These are phyloP conservation scores for Sitobion miscanthi DNA, from an alignment of 1,140 invertebrate genomes.

Conservation along the genomic window DNA sequence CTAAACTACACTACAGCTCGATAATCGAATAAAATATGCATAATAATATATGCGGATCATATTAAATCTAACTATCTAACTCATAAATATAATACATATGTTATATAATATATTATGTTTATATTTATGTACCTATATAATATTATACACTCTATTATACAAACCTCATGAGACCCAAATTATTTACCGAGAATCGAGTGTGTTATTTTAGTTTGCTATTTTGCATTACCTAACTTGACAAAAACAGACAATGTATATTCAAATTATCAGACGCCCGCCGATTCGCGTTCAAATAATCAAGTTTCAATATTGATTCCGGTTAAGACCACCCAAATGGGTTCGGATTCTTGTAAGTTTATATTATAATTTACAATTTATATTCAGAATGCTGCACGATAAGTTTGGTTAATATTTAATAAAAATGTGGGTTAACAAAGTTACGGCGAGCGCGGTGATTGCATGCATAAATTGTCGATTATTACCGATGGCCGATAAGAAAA, in stretches of 20 bases:
- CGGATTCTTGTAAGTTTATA: neutral
- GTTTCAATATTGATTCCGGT: neutral
- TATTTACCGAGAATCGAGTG: neutral
- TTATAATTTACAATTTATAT: constrained; percentile 13
- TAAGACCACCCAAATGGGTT: neutral
- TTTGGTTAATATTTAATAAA: neutral
- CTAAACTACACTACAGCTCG: too few species aligned
- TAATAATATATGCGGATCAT: too few species aligned
- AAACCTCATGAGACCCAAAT: neutral
- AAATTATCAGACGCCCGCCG: neutral
- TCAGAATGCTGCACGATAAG: neutral
- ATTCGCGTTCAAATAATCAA: neutral
- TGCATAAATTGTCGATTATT: constrained; percentile 4
- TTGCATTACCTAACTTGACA: neutral
- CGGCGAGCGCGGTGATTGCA: too few species aligned
- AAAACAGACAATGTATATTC: constrained; percentile 1
- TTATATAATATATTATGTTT: too few species aligned
- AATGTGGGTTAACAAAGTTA: neutral
- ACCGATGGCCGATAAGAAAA: neutral
- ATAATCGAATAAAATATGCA: too few species aligned
- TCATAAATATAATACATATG: too few species aligned
- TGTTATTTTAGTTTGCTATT: neutral
- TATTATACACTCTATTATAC: neutral
- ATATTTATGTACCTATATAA: neutral
- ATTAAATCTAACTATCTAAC: too few species aligned